phyloP scores from a whole-genome alignment of 2,888 invertebrate genomes.

The Ornithoptera priamus region DNA sequence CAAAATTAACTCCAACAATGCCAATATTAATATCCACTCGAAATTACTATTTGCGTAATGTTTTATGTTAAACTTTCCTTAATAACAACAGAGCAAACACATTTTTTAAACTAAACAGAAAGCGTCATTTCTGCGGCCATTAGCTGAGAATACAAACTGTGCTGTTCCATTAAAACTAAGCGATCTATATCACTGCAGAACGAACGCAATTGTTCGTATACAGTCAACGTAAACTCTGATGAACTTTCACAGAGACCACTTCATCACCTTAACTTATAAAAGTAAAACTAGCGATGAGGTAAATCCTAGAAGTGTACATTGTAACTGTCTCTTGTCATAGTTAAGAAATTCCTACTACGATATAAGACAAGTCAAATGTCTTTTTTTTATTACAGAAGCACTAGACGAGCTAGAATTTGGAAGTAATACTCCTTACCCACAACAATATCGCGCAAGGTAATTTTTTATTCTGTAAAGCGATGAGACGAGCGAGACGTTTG shows the following conservation, averaged over 20 bases:
- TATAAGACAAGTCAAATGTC: background rate
- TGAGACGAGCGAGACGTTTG: too few species aligned
- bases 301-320: slow-evolving; percentile 67
- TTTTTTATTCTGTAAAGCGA: too few species aligned
- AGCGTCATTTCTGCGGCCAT: slow-evolving; percentile 55
- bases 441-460: too few species aligned
- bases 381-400: background rate
- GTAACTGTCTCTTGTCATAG: slow-evolving; percentile 59
- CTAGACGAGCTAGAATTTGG: background rate
- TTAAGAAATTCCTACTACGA: slow-evolving; percentile 42
- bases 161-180: slow-evolving; percentile 64
- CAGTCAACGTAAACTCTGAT: slow-evolving; percentile 63
- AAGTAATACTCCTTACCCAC: too few species aligned
- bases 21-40: background rate
- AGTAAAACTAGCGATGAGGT: slow-evolving; percentile 72
- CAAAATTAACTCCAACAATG: background rate
- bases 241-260: slow-evolving; percentile 61
- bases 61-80: slow-evolving; percentile 4
- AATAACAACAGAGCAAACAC: slow-evolving; percentile 36
- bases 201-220: slow-evolving; percentile 68
- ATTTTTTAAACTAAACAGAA: slow-evolving; percentile 56
- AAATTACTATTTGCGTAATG: background rate
- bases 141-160: slow-evolving; percentile 68
- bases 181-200: slow-evolving; percentile 61
- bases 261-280: slow-evolving; percentile 72